Percentiles rank a stretch among this genome's conserved stretches.
Evolutionary conservation across 2,797 vertebrate species (phyloP).

Genomic region (Pseudocheirus occidentalis): DNA sequence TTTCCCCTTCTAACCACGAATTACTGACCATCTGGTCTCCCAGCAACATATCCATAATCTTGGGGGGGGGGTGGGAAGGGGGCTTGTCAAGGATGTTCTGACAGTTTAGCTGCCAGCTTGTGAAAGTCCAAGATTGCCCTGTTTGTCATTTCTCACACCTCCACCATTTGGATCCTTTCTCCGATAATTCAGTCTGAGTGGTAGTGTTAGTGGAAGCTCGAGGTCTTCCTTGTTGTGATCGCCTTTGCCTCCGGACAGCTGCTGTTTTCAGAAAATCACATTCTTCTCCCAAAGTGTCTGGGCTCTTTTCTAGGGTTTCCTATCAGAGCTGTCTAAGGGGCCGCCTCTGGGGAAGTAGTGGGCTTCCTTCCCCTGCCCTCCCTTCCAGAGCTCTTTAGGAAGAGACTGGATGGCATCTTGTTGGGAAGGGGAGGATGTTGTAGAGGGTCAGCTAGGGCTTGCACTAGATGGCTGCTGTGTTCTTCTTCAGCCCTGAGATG

Average conservation of each 20-base stretch:
- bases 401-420: background rate
- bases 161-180: constrained; percentile 5
- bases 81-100: constrained; percentile 27
- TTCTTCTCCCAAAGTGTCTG: constrained; percentile 13
- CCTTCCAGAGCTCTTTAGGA: background rate
- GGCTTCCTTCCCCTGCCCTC: background rate
- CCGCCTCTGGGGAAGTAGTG: background rate
- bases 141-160: constrained; percentile 54
- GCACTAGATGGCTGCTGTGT: background rate
- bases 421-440: background rate
- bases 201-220: constrained; percentile 49
- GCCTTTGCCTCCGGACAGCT: constrained; percentile 27
- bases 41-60: constrained; percentile 16
- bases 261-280: constrained; percentile 33
- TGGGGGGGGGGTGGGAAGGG: background rate
- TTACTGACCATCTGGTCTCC: constrained; percentile 47
- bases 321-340: background rate
- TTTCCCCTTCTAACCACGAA: constrained; percentile 53
- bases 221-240: constrained; percentile 61
- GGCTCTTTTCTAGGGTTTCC: constrained; percentile 18
- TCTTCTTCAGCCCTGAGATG: background rate
- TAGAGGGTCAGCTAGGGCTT: background rate
- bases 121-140: constrained; percentile 54
- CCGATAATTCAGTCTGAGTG: background rate
- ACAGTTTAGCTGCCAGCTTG: constrained; percentile 21